A percentile compares a stretch with the other conserved stretches of the same genome.
phyloP scores from a whole-genome alignment of 2,888 invertebrate genomes.

The Ophioninae sp. region DNA sequence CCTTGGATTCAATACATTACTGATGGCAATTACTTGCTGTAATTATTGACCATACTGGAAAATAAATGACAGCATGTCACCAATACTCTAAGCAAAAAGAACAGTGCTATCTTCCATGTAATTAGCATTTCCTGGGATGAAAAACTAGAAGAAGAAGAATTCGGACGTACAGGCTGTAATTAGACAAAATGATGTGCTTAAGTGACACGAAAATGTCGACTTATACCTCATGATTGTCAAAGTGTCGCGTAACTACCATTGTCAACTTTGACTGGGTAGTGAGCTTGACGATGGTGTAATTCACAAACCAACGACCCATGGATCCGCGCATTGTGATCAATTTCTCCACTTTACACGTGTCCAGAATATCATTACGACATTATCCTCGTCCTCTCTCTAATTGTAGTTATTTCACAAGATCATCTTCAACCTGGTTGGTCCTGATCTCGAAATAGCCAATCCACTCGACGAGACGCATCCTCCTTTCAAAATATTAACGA shows the following conservation, averaged over 20 bases:
- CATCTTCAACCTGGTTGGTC: background rate
- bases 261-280: conserved; percentile 21
- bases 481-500: background rate
- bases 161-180: background rate
- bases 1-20: background rate
- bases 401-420: background rate
- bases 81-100: background rate
- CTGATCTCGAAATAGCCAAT: background rate
- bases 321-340: conserved; percentile 73
- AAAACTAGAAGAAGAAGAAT: background rate
- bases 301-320: conserved; percentile 73
- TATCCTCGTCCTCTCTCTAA: background rate
- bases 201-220: background rate
- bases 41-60: background rate
- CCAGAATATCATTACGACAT: background rate
- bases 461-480: background rate
- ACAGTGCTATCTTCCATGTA: background rate
- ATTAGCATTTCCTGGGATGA: background rate
- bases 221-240: background rate
- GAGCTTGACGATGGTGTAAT: conserved; percentile 67
- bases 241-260: conserved; percentile 1
- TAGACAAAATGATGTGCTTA: background rate
- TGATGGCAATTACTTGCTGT: background rate
- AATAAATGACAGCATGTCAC: background rate
- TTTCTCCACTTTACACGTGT: background rate